phyloP scores from a whole-genome alignment of 1,140 invertebrate genomes.

The Monomorium pharaonis region DNA sequence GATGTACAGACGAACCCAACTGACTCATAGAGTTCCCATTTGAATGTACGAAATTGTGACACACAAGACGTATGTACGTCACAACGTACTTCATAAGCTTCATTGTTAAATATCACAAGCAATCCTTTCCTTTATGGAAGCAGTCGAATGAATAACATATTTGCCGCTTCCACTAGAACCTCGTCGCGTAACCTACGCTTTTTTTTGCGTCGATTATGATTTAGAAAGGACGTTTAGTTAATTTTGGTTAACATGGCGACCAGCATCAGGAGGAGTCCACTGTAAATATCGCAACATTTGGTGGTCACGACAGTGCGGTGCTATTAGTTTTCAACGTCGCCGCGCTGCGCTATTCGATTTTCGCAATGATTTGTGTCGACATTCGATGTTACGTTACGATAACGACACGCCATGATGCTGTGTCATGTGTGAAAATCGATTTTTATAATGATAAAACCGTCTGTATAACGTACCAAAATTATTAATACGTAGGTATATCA shows the following conservation, averaged over 20 bases:
- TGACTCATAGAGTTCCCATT: conserved; percentile 35
- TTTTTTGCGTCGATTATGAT: neutral
- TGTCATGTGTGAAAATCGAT: conserved; percentile 34
- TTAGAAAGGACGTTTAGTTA: neutral
- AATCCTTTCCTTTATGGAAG: conserved; percentile 11
- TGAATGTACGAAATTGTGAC: conserved; percentile 42
- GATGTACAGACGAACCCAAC: conserved; percentile 15
- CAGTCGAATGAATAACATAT: conserved; percentile 1
- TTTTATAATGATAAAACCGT: conserved; percentile 20
- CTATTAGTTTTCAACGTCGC: conserved; percentile 59
- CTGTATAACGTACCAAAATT: neutral
- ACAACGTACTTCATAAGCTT: conserved; percentile 38
- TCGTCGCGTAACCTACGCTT: neutral
- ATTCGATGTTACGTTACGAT: conserved; percentile 50
- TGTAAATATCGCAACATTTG: conserved; percentile 47
- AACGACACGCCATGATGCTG: conserved; percentile 9
- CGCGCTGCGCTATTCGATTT: conserved; percentile 55
- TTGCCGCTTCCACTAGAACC: neutral
- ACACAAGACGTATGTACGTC: conserved; percentile 18
- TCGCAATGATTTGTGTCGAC: conserved; percentile 54
- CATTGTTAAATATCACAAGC: conserved; percentile 33
- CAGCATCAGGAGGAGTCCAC: neutral
- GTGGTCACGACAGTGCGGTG: conserved; percentile 31
- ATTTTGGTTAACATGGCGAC: conserved; percentile 18
- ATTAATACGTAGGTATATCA: neutral